Percentiles rank a stretch among this genome's conserved stretches.
These are phyloP conservation scores for Rhyzopertha dominica DNA, from an alignment of 1,140 invertebrate genomes.

Conservation along the genomic window DNA sequence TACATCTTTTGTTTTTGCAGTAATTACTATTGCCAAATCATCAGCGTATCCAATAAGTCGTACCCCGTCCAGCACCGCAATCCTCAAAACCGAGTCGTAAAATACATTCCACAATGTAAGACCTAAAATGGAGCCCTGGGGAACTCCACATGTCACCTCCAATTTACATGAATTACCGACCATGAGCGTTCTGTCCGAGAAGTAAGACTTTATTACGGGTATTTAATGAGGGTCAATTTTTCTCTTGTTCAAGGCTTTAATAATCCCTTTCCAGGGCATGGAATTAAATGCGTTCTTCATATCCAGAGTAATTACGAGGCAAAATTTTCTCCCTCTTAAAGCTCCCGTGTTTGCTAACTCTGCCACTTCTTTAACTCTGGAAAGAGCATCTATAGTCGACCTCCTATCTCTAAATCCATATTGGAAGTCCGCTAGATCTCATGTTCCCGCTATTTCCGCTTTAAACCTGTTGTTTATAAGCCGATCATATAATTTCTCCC, in stretches of 20 bases:
- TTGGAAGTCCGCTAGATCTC: slow-evolving; percentile 16
- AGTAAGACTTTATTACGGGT: slow-evolving; percentile 17
- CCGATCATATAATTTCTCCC: no score
- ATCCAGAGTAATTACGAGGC: slow-evolving; percentile 17
- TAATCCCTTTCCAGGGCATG: slow-evolving; percentile 14
- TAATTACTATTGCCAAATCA: slow-evolving; percentile 32
- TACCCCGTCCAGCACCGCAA: slow-evolving; percentile 10
- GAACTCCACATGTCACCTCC: slow-evolving; percentile 14
- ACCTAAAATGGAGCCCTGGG: slow-evolving; percentile 37
- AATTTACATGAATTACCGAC: neutral
- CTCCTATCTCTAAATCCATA: slow-evolving; percentile 28
- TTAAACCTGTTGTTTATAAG: neutral
- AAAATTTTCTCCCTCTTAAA: slow-evolving; percentile 5
- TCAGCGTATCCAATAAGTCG: slow-evolving; percentile 34
- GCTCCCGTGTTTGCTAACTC: no score
- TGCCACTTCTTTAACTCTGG: neutral
- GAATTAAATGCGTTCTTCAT: slow-evolving; percentile 26
- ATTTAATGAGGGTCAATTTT: slow-evolving; percentile 10
- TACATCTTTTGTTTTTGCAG: no score
- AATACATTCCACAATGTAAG: slow-evolving; percentile 37
- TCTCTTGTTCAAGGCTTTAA: slow-evolving; percentile 9
- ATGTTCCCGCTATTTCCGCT: neutral
- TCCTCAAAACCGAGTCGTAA: slow-evolving; percentile 34
- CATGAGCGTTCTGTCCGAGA: slow-evolving; percentile 20
- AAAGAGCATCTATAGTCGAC: slow-evolving; percentile 23